These are phyloP conservation scores for Gymnocypris eckloni DNA, from an alignment of 2,797 vertebrate species.

Conservation along the genomic window DNA sequence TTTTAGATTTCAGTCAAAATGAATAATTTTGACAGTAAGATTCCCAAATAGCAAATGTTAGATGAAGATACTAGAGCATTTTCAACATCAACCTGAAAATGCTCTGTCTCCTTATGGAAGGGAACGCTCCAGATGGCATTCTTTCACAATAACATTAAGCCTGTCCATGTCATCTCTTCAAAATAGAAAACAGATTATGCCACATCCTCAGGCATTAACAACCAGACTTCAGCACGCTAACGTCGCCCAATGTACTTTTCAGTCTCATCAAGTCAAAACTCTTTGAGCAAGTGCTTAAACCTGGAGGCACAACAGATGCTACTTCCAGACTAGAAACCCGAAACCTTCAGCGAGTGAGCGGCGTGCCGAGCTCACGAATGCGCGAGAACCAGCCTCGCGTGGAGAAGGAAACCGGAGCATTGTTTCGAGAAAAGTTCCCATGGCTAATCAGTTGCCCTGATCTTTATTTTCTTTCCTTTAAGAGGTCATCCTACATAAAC, in stretches of 20 bases:
- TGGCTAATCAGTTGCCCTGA: constrained; percentile 58
- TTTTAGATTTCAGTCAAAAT: background rate
- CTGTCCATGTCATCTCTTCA: constrained; percentile 30
- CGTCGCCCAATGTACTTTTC: background rate
- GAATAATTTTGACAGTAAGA: background rate
- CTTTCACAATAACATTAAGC: constrained; percentile 41
- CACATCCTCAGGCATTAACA: background rate
- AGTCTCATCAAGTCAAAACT: constrained; percentile 25
- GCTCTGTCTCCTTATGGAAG: constrained; percentile 1
- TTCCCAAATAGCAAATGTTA: constrained; percentile 26
- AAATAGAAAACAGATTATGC: constrained; percentile 11
- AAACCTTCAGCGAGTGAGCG: constrained; percentile 31
- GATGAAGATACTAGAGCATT: background rate
- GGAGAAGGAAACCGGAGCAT: constrained; percentile 50
- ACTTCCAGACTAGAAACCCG: constrained; percentile 30
- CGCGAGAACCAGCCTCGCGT: constrained; percentile 15
- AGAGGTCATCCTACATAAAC: constrained; percentile 54
- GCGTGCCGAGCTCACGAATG: constrained; percentile 21
- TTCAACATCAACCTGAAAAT: constrained; percentile 35
- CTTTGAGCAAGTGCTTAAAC: constrained; percentile 35
- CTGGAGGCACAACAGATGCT: constrained; percentile 9
- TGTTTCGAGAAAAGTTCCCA: constrained; percentile 58
- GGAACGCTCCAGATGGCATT: constrained; percentile 42
- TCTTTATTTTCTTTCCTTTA: constrained; percentile 58
- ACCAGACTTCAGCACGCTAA: constrained; percentile 3